These are phyloP conservation scores for Phymanthus crucifer DNA, from an alignment of 92 coral and sea anemone species.

Conservation along the genomic window DNA sequence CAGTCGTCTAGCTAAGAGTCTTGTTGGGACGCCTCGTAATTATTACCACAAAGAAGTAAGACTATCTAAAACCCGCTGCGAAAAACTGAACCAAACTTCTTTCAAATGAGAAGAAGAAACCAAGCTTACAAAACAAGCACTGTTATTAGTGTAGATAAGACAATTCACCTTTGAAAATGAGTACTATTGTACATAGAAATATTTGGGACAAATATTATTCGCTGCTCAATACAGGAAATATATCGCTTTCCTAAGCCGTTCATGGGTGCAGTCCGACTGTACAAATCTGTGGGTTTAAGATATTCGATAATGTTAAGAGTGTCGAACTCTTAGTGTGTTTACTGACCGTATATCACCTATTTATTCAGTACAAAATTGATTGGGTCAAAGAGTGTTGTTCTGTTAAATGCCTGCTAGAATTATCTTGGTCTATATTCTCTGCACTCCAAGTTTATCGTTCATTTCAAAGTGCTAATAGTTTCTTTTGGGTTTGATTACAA, in stretches of 20 bases:
- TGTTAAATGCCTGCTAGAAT: neutral
- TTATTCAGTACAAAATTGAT: conserved; percentile 63
- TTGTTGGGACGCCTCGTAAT: conserved; percentile 1
- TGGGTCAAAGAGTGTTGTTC: conserved; percentile 41
- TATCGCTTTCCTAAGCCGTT: neutral
- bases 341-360: conserved; percentile 70
- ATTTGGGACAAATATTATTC: conserved; percentile 17
- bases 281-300: conserved; percentile 17
- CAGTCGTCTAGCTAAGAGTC: neutral
- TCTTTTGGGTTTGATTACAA: neutral
- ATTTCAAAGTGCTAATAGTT: neutral
- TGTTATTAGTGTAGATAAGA: conserved; percentile 20
- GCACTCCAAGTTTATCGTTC: conserved; percentile 10
- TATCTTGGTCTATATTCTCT: neutral
- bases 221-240: conserved; percentile 6
- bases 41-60: conserved; percentile 13
- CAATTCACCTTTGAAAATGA: conserved; percentile 14
- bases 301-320: conserved; percentile 13
- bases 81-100: neutral
- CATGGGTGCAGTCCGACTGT: conserved; percentile 30
- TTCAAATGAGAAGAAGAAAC: conserved; percentile 22
- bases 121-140: conserved; percentile 12
- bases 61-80: neutral
- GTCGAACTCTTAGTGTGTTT: conserved; percentile 40
- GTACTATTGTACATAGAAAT: conserved; percentile 20